Evolutionary conservation across 2,888 invertebrate genomes (phyloP), one percentile per base, ranked within the genome.

Genomic region (Euphydryas editha): DNA sequence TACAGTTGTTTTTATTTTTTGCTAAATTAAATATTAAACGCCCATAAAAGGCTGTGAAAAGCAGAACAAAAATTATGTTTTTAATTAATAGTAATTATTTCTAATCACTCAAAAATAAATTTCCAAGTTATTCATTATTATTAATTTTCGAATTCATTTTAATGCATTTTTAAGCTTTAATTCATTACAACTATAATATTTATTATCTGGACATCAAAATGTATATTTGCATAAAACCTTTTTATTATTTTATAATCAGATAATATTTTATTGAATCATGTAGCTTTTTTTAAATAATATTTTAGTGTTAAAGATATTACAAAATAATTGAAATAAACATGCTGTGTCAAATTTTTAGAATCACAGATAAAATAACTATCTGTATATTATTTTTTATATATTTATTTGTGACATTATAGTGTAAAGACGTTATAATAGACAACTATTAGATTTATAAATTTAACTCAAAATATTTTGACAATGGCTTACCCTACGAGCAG

Each of bases 11-110:
- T 20, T 47, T 47, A 20, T 20, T 44, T 62, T 46, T 21, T 62
- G 36, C 46, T 17, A 37, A 39, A 17, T 21, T 15, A 47, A 56
- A 15, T 46, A 17, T 15, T 47, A 20, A 47, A 18, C 11, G 11
- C 18, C 11, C 47, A 47, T 18, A 20, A 47, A 54, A 36, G 62
- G 66, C 66, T 66, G 66, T 66, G 66, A 66, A 54, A 37, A 57
- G 57, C 54, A 49, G 58, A 42, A 54, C 57, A 42, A 58, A 62
- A 47, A 21, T 24, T 15, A 47, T 62, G 37, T 62, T n/a, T n/a
- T n/a, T n/a, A n/a, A n/a, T n/a, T n/a, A n/a, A n/a, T n/a, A n/a
- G n/a, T n/a, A n/a, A n/a, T n/a, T n/a, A n/a, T n/a, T n/a, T n/a
- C n/a, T n/a, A n/a, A n/a, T n/a, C n/a, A n/a, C n/a, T n/a, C n/a